A percentile compares a stretch with the other conserved stretches of the same genome.
These are phyloP conservation scores for Corticium candelabrum DNA, from an alignment of 37 sponge, comb jelly and placozoan genomes.

Conservation along the genomic window DNA sequence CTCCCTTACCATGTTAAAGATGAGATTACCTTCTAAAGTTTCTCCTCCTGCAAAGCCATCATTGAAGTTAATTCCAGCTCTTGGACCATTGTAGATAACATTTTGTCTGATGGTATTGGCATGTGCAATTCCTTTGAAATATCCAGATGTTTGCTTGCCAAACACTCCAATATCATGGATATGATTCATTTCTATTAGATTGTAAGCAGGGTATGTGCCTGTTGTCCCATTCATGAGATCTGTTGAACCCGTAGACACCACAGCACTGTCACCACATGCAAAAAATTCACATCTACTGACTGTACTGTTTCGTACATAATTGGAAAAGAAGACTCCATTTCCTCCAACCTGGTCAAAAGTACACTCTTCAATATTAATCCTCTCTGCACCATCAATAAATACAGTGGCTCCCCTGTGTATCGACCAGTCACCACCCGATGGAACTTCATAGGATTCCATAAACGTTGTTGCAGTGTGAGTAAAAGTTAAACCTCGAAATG, in stretches of 20 bases:
- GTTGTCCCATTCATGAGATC: conserved; percentile 34
- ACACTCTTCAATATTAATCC: conserved; percentile 16
- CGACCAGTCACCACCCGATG: conserved; percentile 49
- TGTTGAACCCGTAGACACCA: conserved; percentile 39
- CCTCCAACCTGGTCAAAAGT: conserved; percentile 40
- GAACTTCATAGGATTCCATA: conserved; percentile 34
- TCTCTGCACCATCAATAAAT: conserved; percentile 28
- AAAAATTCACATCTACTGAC: conserved; percentile 41
- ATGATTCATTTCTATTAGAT: conserved; percentile 24
- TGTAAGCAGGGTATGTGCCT: conserved; percentile 32
- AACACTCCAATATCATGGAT: conserved; percentile 46
- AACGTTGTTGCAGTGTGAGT: conserved; percentile 42
- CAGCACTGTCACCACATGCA: conserved; percentile 52
- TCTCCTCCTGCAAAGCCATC: conserved; percentile 53
- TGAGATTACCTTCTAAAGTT: conserved; percentile 20
- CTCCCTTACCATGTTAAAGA: conserved; percentile 48
- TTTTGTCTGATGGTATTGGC: conserved; percentile 19
- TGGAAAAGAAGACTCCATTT: conserved; percentile 30
- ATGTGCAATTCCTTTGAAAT: conserved; percentile 31
- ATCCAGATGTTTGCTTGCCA: conserved; percentile 39
- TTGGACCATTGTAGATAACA: conserved; percentile 47
- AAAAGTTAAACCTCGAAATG: conserved; percentile 21
- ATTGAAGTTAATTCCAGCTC: conserved; percentile 52
- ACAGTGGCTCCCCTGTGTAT: conserved; percentile 37
- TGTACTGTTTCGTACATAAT: conserved; percentile 24